A percentile compares a stretch with the other conserved stretches of the same genome.
These are phyloP conservation scores for Scaptomyza reducta DNA, from an alignment of 2,888 invertebrate species.

Conservation along the genomic window DNA sequence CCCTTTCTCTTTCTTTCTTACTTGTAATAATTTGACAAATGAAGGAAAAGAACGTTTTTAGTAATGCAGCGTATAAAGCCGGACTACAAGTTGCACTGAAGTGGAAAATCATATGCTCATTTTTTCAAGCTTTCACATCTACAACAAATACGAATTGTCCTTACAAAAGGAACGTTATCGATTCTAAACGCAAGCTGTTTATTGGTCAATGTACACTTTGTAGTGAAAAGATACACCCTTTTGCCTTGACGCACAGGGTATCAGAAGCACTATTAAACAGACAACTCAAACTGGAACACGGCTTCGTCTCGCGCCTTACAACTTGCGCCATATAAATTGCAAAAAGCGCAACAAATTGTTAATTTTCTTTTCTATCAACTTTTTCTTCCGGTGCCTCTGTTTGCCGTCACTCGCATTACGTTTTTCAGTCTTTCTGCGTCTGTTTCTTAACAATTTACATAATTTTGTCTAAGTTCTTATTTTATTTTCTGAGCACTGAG, in stretches of 20 bases:
- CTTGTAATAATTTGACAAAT: slow-evolving; percentile 68
- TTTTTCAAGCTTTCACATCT: no score
- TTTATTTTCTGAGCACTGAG: slow-evolving; percentile 18
- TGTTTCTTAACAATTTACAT: slow-evolving; percentile 69
- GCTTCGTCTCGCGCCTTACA: slow-evolving; percentile 43
- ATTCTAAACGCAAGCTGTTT: not conserved
- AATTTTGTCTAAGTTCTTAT: slow-evolving; percentile 56
- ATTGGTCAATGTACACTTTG: not conserved
- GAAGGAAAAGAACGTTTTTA: slow-evolving; percentile 37
- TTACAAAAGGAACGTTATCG: no score
- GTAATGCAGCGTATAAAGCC: not conserved
- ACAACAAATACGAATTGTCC: no score
- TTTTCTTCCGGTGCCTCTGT: slow-evolving; percentile 13
- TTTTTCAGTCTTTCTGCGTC: slow-evolving; percentile 16
- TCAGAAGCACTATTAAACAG: slow-evolving; percentile 2
- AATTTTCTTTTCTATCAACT: slow-evolving; percentile 68
- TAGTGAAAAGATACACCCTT: not conserved
- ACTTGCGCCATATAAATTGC: slow-evolving; percentile 60
- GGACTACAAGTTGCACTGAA: slow-evolving; percentile 9
- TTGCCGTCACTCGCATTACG: slow-evolving; percentile 13
- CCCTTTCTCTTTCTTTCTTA: slow-evolving; percentile 11
- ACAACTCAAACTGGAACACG: slow-evolving; percentile 40
- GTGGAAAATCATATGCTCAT: no score
- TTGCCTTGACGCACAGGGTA: slow-evolving; percentile 14
- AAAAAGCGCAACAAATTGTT: slow-evolving; percentile 78